A percentile compares a stretch with the other conserved stretches of the same genome.
These are phyloP conservation scores for Ifrita kowaldi DNA, from an alignment of 2,113 vertebrate species.

Conservation along the genomic window DNA sequence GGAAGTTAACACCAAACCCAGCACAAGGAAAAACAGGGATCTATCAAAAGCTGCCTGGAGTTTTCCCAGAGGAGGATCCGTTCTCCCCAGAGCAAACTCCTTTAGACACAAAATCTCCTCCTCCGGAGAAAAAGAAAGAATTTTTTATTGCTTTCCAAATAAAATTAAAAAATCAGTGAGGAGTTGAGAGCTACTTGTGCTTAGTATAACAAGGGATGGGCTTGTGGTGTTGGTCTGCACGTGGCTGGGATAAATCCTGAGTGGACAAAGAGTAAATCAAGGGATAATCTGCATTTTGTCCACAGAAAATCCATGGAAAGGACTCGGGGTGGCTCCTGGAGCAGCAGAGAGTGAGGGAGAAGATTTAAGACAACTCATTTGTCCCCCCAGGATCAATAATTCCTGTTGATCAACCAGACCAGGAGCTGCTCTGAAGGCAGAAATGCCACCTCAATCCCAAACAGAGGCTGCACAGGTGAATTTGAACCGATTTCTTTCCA, in stretches of 20 bases:
- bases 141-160: not conserved
- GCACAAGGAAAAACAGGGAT: not conserved
- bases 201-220: not conserved
- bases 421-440: not conserved
- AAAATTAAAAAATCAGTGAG: not conserved
- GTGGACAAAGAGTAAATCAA: not conserved
- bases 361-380: not conserved
- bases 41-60: not conserved
- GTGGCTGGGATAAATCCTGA: not conserved
- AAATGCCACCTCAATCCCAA: accelerated
- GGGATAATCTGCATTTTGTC: not conserved
- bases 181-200: not conserved
- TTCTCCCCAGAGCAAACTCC: not conserved
- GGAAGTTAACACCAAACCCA: not conserved
- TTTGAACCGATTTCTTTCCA: not conserved
- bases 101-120: not conserved
- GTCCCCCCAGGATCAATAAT: not conserved
- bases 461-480: not conserved
- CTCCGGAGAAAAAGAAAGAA: not conserved
- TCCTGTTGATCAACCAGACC: not conserved
- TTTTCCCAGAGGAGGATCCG: not conserved
- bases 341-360: not conserved
- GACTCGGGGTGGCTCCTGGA: not conserved
- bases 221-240: not conserved
- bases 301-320: not conserved